Evolutionary conservation across 2,113 vertebrate genomes (phyloP).

Genomic region (Promerops cafer): DNA sequence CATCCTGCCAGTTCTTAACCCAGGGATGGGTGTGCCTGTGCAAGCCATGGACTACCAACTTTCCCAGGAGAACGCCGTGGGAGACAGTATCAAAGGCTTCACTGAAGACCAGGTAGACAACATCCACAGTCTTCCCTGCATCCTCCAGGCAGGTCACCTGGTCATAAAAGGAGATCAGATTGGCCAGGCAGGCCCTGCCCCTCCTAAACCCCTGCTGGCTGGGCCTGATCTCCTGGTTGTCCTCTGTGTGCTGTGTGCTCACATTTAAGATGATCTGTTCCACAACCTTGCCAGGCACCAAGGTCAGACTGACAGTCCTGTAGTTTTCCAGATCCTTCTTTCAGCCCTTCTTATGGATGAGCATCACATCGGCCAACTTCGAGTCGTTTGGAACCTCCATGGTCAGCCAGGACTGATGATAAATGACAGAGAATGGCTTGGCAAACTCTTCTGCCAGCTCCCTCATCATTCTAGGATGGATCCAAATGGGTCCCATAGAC

Average conservation of each 20-base stretch:
- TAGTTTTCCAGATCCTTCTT: not conserved
- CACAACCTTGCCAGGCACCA: not conserved
- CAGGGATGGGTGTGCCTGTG: not conserved
- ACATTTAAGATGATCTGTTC: not conserved
- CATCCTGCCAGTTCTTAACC: not conserved
- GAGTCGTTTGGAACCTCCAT: not conserved
- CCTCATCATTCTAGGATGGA: no score
- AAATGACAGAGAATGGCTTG: not conserved
- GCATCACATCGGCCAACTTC: fast-evolving
- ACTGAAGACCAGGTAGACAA: not conserved
- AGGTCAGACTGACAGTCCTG: not conserved
- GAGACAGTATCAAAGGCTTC: not conserved
- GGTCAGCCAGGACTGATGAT: not conserved
- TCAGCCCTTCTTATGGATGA: not conserved
- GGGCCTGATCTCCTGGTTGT: not conserved
- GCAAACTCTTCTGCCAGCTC: not conserved
- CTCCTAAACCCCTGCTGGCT: not conserved
- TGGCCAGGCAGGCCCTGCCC: not conserved
- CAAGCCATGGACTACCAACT: not conserved
- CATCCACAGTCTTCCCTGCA: not conserved
- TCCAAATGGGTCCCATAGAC: fast-evolving
- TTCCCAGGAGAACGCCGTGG: not conserved
- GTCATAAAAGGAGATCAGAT: not conserved
- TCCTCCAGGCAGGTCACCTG: not conserved
- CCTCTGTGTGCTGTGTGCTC: not conserved